These are phyloP conservation scores for Sternarchorhynchus goeldii DNA, from an alignment of 2,797 vertebrate genomes.

Conservation along the genomic window DNA sequence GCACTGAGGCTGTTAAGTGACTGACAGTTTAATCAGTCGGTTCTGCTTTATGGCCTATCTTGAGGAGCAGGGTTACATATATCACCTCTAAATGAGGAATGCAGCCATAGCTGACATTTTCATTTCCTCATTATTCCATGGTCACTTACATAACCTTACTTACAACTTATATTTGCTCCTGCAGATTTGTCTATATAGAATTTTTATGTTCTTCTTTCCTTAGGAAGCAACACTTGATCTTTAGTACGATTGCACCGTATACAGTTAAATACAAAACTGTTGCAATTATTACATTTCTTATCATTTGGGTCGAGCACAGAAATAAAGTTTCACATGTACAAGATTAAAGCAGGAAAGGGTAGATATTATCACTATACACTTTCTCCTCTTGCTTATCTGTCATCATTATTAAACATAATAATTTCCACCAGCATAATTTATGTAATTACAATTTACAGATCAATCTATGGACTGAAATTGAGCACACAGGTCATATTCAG, in stretches of 20 bases:
- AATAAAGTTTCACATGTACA: neutral
- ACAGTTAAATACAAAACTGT: neutral
- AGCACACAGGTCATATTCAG: neutral
- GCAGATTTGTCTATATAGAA: neutral
- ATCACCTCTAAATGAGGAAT: slow-evolving; percentile 52
- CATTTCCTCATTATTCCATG: slow-evolving; percentile 46
- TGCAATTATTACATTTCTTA: neutral
- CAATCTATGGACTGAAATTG: neutral
- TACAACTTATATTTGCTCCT: neutral
- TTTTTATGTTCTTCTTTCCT: neutral
- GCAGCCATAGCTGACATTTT: slow-evolving; percentile 58
- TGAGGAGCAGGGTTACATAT: slow-evolving; percentile 44
- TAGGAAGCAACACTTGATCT: neutral
- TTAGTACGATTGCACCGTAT: neutral
- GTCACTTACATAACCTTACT: slow-evolving; percentile 35
- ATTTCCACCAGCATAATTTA: neutral
- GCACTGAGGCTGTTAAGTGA: slow-evolving; percentile 63
- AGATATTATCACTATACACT: neutral
- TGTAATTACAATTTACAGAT: slow-evolving; percentile 15
- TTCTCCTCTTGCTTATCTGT: slow-evolving; percentile 1
- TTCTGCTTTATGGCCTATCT: slow-evolving; percentile 51
- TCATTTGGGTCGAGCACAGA: neutral
- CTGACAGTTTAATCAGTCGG: slow-evolving; percentile 73
- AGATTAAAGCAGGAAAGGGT: neutral
- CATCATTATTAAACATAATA: neutral